These are phyloP conservation scores for Alosa alosa DNA, from an alignment of 2,113 vertebrate genomes.

Conservation along the genomic window DNA sequence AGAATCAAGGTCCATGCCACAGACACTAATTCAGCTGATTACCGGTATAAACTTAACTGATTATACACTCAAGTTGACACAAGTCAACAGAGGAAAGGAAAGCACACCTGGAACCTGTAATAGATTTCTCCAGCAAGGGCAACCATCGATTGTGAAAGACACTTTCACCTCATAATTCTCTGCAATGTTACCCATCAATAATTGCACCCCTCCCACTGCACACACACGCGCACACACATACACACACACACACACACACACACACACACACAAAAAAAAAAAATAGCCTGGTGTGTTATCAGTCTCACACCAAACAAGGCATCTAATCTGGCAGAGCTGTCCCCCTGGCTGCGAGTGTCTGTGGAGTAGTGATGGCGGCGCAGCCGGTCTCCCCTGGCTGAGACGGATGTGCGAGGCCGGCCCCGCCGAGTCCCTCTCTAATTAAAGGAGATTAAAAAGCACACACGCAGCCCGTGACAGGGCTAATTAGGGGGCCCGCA, in stretches of 20 bases:
- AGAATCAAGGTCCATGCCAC: neutral
- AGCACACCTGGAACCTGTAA: neutral
- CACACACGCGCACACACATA: neutral
- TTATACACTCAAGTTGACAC: neutral
- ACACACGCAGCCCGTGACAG: neutral
- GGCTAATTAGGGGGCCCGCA: neutral
- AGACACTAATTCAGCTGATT: neutral
- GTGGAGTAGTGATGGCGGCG: neutral
- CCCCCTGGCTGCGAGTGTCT: neutral
- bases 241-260: neutral
- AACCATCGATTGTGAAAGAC: neutral
- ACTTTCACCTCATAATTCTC: neutral
- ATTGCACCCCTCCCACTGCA: neutral
- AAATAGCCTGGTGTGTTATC: neutral
- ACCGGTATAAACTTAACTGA: neutral
- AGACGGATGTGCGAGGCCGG: constrained; percentile 2
- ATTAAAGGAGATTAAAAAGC: constrained; percentile 13
- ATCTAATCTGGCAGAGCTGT: neutral
- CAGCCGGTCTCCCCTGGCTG: neutral
- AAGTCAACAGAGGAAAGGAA: neutral
- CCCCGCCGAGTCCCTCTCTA: neutral
- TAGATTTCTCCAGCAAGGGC: neutral
- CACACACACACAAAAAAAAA: neutral
- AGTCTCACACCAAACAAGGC: neutral
- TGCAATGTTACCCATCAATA: neutral